These are phyloP conservation scores for Cydia pomonella DNA, from an alignment of 1,140 invertebrate genomes.

Conservation along the genomic window DNA sequence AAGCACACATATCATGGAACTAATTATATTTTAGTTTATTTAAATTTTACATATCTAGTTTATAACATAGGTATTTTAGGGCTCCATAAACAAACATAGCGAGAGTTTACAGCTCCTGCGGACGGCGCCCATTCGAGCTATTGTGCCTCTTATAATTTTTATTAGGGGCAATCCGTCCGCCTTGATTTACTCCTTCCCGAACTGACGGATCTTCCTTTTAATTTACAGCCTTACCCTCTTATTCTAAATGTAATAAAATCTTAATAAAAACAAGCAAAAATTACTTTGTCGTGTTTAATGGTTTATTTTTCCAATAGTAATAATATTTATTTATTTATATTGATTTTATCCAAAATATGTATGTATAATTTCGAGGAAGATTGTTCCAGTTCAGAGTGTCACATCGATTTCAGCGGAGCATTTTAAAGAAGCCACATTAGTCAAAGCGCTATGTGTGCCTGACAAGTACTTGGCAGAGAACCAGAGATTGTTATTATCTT, in stretches of 20 bases:
- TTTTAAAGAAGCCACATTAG: conserved; percentile 9
- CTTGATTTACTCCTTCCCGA: conserved; percentile 80
- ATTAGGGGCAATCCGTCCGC: conserved; percentile 79
- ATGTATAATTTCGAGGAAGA: not conserved
- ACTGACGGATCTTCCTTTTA: conserved; percentile 79
- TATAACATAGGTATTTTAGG: conserved; percentile 78
- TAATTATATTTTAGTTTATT: conserved; percentile 78
- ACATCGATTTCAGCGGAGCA: conserved; percentile 6
- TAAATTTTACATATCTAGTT: conserved; percentile 79
- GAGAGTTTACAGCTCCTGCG: conserved; percentile 77
- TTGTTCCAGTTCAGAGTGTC: not conserved
- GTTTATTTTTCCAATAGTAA: conserved; percentile 35
- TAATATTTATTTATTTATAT: not conserved
- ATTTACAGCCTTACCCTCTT: conserved; percentile 77
- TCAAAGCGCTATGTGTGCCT: conserved; percentile 34
- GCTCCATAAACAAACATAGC: conserved; percentile 79
- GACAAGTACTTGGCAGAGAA: conserved; percentile 68
- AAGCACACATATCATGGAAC: conserved; percentile 64
- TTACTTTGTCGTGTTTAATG: conserved; percentile 50
- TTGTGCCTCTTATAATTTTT: conserved; percentile 81
- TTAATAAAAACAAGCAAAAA: conserved; percentile 76
- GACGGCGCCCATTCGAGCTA: conserved; percentile 72
- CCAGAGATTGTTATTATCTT: conserved; percentile 73
- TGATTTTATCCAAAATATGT: not conserved
- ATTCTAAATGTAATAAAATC: conserved; percentile 74